Evolutionary conservation across 2,888 invertebrate species (phyloP).

Genomic region (Pristionchus maxplancki): DNA sequence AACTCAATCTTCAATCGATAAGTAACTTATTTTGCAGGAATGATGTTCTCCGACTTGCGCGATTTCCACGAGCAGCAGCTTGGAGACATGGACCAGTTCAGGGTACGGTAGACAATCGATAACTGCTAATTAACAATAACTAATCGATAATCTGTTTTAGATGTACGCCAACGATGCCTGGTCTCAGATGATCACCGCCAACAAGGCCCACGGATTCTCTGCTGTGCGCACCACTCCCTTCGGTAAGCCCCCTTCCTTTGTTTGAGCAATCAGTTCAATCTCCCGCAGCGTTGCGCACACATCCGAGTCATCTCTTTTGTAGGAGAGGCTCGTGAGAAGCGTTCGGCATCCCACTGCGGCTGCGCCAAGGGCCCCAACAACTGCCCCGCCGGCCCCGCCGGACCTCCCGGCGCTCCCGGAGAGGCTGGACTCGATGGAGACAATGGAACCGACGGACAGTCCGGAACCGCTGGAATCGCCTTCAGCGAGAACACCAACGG

Average conservation of each 20-base stretch:
- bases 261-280: background rate
- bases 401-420: slow-evolving; percentile 68
- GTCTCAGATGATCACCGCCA: slow-evolving; percentile 47
- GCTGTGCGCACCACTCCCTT: background rate
- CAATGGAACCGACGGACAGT: slow-evolving; percentile 65
- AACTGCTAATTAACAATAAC: background rate
- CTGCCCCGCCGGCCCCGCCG: slow-evolving; percentile 51
- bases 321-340: slow-evolving; percentile 16
- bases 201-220: background rate
- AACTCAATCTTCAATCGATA: background rate
- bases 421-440: slow-evolving; percentile 64
- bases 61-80: slow-evolving; percentile 38
- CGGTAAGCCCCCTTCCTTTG: background rate
- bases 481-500: slow-evolving; percentile 53
- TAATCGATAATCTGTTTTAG: slow-evolving; percentile 28
- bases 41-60: slow-evolving; percentile 42
- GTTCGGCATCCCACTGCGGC: slow-evolving; percentile 23
- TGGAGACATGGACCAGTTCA: slow-evolving; percentile 49
- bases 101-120: background rate
- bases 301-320: background rate
- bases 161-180: slow-evolving; percentile 49
- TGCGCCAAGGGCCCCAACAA: slow-evolving; percentile 49
- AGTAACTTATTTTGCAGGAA: background rate
- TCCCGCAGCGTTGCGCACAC: background rate
- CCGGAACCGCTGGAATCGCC: slow-evolving; percentile 46